A percentile compares a stretch with the other conserved stretches of the same genome.
Conservation (phyloP, 2,113 vertebrate genomes). For the Ciconia maguari region DNA sequence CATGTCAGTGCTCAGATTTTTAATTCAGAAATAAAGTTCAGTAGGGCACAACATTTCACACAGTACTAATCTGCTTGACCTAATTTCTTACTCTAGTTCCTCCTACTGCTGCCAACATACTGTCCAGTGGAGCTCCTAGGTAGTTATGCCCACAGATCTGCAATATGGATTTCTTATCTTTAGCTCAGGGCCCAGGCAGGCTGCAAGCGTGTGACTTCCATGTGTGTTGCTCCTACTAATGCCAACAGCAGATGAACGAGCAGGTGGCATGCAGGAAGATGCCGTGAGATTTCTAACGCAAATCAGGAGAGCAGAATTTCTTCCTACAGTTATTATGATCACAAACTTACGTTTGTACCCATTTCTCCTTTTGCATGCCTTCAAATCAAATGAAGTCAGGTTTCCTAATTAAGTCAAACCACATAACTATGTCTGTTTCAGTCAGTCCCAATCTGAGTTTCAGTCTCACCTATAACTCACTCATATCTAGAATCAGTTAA, state of each 20-base stretch:
- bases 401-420: background rate
- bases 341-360: background rate
- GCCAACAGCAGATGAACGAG: slow-evolving; percentile 9
- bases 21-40: slow-evolving; percentile 20
- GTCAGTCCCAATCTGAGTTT: background rate
- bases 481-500: background rate
- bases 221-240: background rate
- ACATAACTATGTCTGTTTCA: background rate
- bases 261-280: slow-evolving; percentile 22
- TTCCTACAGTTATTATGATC: background rate
- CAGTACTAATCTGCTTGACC: background rate
- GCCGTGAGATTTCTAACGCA: fast-evolving
- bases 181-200: background rate
- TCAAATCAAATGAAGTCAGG: background rate
- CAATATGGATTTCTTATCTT: background rate
- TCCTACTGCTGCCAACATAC: background rate
- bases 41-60: background rate
- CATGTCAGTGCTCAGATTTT: background rate
- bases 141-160: background rate
- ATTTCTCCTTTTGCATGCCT: background rate
- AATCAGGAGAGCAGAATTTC: background rate
- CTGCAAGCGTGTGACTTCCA: background rate
- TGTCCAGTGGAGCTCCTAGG: background rate
- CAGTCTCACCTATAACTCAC: background rate
- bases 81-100: background rate